These are phyloP conservation scores for Morpho achilles DNA, from an alignment of 2,888 invertebrate species.

Conservation along the genomic window DNA sequence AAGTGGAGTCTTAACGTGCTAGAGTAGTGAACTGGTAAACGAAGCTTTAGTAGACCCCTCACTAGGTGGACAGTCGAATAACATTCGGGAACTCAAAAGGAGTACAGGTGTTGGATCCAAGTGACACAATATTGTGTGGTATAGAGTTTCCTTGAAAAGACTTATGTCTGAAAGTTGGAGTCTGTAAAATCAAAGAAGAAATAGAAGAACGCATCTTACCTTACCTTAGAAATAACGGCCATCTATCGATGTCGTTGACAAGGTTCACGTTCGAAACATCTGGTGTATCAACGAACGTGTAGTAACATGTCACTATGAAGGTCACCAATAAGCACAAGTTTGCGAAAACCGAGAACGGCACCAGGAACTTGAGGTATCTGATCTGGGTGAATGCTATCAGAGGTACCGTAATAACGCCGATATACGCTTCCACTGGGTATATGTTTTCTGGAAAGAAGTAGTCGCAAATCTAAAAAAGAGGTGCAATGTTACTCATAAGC, in stretches of 20 bases:
- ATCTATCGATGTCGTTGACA: constrained; percentile 65
- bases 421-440: constrained; percentile 80
- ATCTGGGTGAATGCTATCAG: constrained; percentile 83
- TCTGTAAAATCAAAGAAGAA: too few species aligned
- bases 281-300: constrained; percentile 81
- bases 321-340: constrained; percentile 89
- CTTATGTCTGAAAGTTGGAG: too few species aligned
- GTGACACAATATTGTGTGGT: too few species aligned
- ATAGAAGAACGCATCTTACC: not conserved
- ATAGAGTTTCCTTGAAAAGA: too few species aligned
- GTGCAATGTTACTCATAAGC: too few species aligned
- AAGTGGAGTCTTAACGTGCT: too few species aligned
- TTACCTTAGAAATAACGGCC: constrained; percentile 91
- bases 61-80: too few species aligned
- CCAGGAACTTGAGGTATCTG: constrained; percentile 87
- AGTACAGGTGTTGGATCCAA: too few species aligned
- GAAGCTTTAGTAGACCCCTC: too few species aligned
- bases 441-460: constrained; percentile 51
- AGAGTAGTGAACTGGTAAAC: too few species aligned
- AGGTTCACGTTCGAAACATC: constrained; percentile 45
- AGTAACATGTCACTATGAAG: constrained; percentile 89
- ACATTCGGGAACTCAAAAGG: too few species aligned
- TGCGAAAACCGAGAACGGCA: constrained; percentile 93
- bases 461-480: constrained; percentile 73
- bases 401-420: constrained; percentile 83